phyloP scores from a whole-genome alignment of 2,888 invertebrate species.

The Amiota communis region DNA sequence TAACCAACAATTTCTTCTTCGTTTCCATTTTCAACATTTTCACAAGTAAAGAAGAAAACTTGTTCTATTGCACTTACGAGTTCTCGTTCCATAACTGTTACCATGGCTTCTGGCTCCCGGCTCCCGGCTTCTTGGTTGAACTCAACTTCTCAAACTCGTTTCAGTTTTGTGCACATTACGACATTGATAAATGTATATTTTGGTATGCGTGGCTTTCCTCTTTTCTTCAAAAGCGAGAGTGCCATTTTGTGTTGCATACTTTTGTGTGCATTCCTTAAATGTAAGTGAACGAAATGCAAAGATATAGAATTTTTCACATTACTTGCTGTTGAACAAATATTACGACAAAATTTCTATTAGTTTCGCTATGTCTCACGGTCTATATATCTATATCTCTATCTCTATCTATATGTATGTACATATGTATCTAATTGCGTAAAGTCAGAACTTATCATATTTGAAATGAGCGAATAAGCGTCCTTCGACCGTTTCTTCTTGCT shows the following conservation, averaged over 20 bases:
- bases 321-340: background rate
- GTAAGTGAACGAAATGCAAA: background rate
- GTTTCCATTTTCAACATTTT: no score
- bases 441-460: background rate
- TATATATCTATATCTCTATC: background rate
- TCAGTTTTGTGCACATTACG: constrained; percentile 25
- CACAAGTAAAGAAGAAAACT: constrained; percentile 37
- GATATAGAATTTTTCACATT: no score
- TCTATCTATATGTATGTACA: background rate
- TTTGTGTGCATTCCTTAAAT: constrained; percentile 10
- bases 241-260: constrained; percentile 17
- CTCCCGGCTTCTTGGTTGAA: background rate
- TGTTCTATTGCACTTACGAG: constrained; percentile 56
- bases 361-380: no score
- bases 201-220: constrained; percentile 13
- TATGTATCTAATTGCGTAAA: background rate
- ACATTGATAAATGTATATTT: constrained; percentile 61
- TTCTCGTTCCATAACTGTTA: background rate
- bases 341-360: constrained; percentile 2
- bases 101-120: background rate
- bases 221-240: background rate
- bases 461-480: background rate
- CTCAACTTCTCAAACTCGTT: constrained; percentile 19
- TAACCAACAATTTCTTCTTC: constrained; percentile 23
- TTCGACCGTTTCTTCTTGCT: constrained; percentile 25